Evolutionary conservation across 2,113 vertebrate genomes (phyloP).

Genomic region (Amblyopsis rosae): DNA sequence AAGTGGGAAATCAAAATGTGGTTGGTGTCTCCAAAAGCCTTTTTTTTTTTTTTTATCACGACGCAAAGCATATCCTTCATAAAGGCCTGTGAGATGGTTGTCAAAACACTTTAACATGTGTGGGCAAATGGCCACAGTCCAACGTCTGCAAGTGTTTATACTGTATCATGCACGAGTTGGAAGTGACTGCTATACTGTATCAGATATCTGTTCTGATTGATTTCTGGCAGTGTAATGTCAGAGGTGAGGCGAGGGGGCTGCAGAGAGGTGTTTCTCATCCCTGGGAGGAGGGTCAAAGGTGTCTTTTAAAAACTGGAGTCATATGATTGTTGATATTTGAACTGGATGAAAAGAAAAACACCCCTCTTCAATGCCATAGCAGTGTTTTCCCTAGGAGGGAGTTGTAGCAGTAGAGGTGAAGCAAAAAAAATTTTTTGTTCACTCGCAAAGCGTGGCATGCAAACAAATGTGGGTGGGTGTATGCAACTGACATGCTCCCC

Average conservation of each 20-base stretch:
- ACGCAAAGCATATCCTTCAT: conserved; percentile 69
- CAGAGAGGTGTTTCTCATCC: conserved; percentile 31
- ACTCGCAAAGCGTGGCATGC: too few relatives aligned
- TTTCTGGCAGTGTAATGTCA: conserved; percentile 62
- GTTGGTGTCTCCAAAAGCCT: conserved; percentile 57
- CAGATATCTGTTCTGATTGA: conserved; percentile 81
- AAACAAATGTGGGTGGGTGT: too few relatives aligned
- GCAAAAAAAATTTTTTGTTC: too few relatives aligned
- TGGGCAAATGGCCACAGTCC: conserved; percentile 89
- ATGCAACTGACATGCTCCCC: too few relatives aligned
- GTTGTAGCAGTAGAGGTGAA: too few relatives aligned
- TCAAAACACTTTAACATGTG: conserved; percentile 87
- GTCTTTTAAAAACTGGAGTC: not conserved
- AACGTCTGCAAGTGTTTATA: conserved; percentile 90
- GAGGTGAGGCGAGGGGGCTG: conserved; percentile 12
- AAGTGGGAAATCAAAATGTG: not conserved
- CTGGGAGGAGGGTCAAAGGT: conserved; percentile 19
- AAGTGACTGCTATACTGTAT: conserved; percentile 71
- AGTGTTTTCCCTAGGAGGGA: too few relatives aligned
- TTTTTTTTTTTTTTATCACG: conserved; percentile 44
- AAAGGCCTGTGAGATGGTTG: conserved; percentile 83
- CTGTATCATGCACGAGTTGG: conserved; percentile 61
- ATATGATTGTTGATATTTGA: too few relatives aligned
- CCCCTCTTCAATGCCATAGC: too few relatives aligned
- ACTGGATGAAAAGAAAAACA: too few relatives aligned